Conservation (phyloP, 1,140 invertebrate species). For the Palaemon carinicauda region DNA sequence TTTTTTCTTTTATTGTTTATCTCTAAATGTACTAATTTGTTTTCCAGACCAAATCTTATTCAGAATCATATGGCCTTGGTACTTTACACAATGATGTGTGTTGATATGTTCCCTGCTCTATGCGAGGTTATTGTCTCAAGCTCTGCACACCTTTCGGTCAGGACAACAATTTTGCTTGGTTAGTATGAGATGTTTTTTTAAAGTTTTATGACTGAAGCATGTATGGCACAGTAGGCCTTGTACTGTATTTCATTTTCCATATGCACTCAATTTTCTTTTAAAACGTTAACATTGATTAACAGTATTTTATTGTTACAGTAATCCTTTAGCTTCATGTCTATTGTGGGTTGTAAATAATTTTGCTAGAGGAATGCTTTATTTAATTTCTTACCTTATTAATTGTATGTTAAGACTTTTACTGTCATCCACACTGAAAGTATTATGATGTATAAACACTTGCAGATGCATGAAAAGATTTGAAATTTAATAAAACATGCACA, state of each 20-base stretch:
- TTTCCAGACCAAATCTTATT: conserved; percentile 82
- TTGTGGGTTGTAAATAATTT: too few relatives aligned
- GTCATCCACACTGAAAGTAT: too few relatives aligned
- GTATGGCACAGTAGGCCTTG: not conserved
- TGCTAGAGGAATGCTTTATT: too few relatives aligned
- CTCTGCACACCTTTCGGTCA: conserved; percentile 87
- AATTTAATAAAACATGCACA: too few relatives aligned
- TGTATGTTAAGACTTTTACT: too few relatives aligned
- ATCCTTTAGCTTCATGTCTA: too few relatives aligned
- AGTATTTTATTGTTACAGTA: too few relatives aligned
- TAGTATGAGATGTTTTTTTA: conserved; percentile 46
- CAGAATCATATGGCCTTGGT: conserved; percentile 91
- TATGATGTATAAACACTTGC: too few relatives aligned
- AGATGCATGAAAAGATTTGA: too few relatives aligned
- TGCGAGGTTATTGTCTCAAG: conserved; percentile 89
- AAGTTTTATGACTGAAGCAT: not conserved
- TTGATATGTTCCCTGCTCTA: conserved; percentile 85
- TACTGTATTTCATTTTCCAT: not conserved
- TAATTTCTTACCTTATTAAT: too few relatives aligned
- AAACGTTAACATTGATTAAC: too few relatives aligned
- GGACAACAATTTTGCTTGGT: conserved; percentile 87
- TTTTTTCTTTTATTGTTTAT: not conserved
- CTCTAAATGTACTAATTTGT: conserved; percentile 43
- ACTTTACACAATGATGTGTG: conserved; percentile 86
- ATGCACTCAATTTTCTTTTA: not conserved